phyloP scores from a whole-genome alignment of 2,888 invertebrate species.

The Agrilus mali region DNA sequence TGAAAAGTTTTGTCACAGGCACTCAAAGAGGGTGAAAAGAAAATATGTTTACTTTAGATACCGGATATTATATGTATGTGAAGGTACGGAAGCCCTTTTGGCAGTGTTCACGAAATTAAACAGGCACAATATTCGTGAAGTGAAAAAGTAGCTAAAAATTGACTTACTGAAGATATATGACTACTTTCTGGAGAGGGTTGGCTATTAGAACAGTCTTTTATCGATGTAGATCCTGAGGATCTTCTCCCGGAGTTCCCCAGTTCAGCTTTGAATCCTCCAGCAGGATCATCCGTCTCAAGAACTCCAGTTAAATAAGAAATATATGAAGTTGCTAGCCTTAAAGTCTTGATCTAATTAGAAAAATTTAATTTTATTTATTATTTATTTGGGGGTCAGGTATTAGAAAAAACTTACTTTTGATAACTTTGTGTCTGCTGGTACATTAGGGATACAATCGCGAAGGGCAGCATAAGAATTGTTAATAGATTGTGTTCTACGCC shows the following conservation, averaged over 20 bases:
- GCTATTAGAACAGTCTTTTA: constrained; percentile 23
- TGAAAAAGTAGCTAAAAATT: background rate
- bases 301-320: constrained; percentile 87
- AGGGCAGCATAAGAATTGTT: constrained; percentile 91
- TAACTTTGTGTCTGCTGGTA: constrained; percentile 89
- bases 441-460: constrained; percentile 89
- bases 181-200: constrained; percentile 24
- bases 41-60: no score
- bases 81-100: no score
- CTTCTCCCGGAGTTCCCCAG: constrained; percentile 38
- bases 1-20: no score
- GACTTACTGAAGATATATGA: constrained; percentile 28
- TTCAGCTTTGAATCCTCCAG: constrained; percentile 79
- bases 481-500: constrained; percentile 83
- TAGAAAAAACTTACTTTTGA: constrained; percentile 58
- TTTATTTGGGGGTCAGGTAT: no score
- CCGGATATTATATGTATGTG: no score
- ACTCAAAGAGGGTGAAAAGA: no score
- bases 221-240: constrained; percentile 23
- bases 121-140: no score
- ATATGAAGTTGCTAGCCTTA: constrained; percentile 84
- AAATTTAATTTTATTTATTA: no score
- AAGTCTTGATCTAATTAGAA: constrained; percentile 74
- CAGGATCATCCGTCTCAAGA: constrained; percentile 73
- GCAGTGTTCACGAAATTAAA: background rate